Evolutionary conservation across 2,113 vertebrate species (phyloP), one percentile per base, ranked within the genome.

Genomic region (Callithrix jacchus): DNA sequence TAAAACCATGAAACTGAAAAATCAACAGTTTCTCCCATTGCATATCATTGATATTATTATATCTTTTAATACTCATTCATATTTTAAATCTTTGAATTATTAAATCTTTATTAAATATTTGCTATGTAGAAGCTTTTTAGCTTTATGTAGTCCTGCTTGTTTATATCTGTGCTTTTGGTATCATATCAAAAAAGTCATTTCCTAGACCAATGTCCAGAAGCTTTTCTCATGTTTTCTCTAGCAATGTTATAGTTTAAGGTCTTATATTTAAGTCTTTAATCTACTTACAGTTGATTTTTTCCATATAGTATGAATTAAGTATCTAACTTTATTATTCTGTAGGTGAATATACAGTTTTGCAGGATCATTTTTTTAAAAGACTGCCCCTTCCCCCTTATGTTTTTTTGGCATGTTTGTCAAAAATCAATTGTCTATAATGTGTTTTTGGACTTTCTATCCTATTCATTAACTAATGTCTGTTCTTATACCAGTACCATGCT

Each of bases 1-100:
- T 56, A 25, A 88, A 93, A 66, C 47, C 40, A 91, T 40, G 76
- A 13, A 96, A 84, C 35, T 85, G 73, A 93, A 73, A 73, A 84
- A 91, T 54, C 27, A 27, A 13, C 45, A 54, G 58, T 77, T 88
- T 88, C n/a, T 56, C n/a, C 37, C 49, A 73, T 56, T 87, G 25
- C 32, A 1, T 73, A 40, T 23, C 27, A 64, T 27, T 64, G 61
- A 2, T 64, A 64, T 14, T 32, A 32, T 64, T 64, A 64, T 30
- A 13, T 32, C 27, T 64, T 64, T 64, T 14, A 32, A 30, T 64
- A 64, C 13, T 64, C 13, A 64, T 32, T 32, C 27, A 30, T 14
- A 64, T 32, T 32, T 61, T 25, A 64, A 64, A 30, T 32, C 12
- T 14, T 32, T 64, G 27, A 14, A 64, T 64, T 64, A 32, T 32